Conservation (phyloP, 2,888 invertebrate genomes). For the Parasteatoda lunata region DNA sequence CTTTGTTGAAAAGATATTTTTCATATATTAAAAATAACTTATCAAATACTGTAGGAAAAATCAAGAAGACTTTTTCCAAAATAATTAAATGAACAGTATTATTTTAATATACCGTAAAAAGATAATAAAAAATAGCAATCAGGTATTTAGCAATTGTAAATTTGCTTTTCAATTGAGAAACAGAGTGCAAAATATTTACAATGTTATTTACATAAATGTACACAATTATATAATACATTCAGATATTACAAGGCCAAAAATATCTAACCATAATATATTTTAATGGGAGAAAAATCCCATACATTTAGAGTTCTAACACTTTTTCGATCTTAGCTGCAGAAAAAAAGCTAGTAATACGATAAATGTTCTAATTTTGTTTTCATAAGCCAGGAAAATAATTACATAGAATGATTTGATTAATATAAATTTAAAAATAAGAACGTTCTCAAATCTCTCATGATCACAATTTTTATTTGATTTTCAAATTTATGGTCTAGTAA, state of each 20-base stretch:
- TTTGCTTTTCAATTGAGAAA: too few relatives aligned
- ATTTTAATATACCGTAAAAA: too few relatives aligned
- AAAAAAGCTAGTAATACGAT: constrained; percentile 8
- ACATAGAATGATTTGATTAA: neutral
- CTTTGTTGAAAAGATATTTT: too few relatives aligned
- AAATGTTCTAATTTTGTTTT: neutral
- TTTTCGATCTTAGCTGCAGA: constrained; percentile 25
- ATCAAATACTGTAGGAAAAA: too few relatives aligned
- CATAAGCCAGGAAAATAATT: neutral
- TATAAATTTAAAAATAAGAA: neutral
- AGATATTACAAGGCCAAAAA: constrained; percentile 37
- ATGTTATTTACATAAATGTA: constrained; percentile 60
- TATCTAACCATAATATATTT: constrained; percentile 4
- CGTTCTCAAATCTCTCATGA: neutral
- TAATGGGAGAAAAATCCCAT: constrained; percentile 47
- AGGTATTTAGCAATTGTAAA: too few relatives aligned
- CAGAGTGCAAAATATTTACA: constrained; percentile 42
- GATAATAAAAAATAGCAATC: too few relatives aligned
- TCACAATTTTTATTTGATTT: neutral
- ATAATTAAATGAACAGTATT: too few relatives aligned
- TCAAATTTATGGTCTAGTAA: too few relatives aligned
- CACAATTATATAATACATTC: constrained; percentile 38
- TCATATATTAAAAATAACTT: too few relatives aligned
- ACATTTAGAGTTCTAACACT: constrained; percentile 41
- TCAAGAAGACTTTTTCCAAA: too few relatives aligned